Evolutionary conservation across 2,888 invertebrate species (phyloP).

Genomic region (Sarcophaga carnaria): DNA sequence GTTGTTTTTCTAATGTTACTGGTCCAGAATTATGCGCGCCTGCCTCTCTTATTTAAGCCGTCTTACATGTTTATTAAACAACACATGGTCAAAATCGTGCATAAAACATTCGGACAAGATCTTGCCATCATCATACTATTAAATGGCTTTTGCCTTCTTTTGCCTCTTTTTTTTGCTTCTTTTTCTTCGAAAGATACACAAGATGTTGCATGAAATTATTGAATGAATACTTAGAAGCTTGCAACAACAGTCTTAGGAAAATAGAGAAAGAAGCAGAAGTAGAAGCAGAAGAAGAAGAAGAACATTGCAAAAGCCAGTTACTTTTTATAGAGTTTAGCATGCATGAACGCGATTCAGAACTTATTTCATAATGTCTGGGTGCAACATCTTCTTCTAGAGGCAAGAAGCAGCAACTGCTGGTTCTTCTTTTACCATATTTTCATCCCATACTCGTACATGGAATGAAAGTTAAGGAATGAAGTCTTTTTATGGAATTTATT

Average conservation of each 20-base stretch:
- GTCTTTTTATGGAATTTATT: conserved; percentile 32
- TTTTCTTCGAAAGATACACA: conserved; percentile 20
- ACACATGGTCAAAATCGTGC: conserved; percentile 69
- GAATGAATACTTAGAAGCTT: conserved; percentile 63
- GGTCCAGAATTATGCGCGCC: not conserved
- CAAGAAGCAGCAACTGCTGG: not conserved
- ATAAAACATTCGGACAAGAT: conserved; percentile 21
- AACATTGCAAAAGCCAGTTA: conserved; percentile 31
- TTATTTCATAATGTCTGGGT: conserved; percentile 55
- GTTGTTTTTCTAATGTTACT: not conserved
- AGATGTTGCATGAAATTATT: conserved; percentile 59
- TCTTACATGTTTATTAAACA: conserved; percentile 45
- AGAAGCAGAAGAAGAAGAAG: conserved; percentile 1
- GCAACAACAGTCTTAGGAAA: conserved; percentile 26
- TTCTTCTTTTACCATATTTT: not conserved
- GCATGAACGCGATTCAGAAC: conserved; percentile 21
- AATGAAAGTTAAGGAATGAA: conserved; percentile 39
- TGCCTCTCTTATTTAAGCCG: conserved; percentile 36
- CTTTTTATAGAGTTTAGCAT: not conserved
- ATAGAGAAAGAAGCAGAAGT: not conserved
- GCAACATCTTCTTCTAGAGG: conserved; percentile 8
- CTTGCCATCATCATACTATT: conserved; percentile 30
- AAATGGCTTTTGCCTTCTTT: not conserved
- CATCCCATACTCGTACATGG: not conserved
- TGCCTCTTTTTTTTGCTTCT: not conserved